Evolutionary conservation across 2,797 vertebrate species (phyloP).

Genomic region (Hipposideros larvatus): DNA sequence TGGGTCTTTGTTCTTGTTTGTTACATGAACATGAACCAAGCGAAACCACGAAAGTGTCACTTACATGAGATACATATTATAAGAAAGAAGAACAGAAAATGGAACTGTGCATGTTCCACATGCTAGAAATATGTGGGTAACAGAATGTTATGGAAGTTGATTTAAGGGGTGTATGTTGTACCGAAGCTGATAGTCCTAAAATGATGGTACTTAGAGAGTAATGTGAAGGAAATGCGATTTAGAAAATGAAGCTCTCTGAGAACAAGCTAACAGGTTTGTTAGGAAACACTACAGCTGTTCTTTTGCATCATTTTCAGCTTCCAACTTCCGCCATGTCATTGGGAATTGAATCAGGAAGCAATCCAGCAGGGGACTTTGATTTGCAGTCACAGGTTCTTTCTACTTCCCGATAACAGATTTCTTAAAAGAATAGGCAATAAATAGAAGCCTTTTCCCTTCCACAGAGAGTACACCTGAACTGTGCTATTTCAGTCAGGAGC

Average conservation of each 20-base stretch:
- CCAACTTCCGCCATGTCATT: neutral
- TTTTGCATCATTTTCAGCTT: conserved; percentile 51
- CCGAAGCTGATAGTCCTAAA: neutral
- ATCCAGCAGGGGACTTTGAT: neutral
- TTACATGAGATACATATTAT: neutral
- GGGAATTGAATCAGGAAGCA: conserved; percentile 62
- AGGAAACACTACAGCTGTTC: conserved; percentile 9
- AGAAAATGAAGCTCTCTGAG: neutral
- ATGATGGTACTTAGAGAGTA: neutral
- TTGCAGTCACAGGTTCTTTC: neutral
- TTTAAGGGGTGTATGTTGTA: neutral
- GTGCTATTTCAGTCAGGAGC: neutral
- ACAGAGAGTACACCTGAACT: neutral
- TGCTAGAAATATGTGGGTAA: neutral
- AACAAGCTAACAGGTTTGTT: neutral
- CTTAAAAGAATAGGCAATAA: conserved; percentile 8
- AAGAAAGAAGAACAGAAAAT: neutral
- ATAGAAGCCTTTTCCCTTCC: neutral
- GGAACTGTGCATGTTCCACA: neutral
- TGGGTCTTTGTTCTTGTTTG: neutral
- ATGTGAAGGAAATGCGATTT: neutral
- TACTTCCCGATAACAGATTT: neutral
- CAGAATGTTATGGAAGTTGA: neutral
- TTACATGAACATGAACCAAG: neutral
- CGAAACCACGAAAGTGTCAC: neutral